Base-by-base conservation (phyloP, 2,797 vertebrate species). In the Aeoliscus strigatus region DNA sequence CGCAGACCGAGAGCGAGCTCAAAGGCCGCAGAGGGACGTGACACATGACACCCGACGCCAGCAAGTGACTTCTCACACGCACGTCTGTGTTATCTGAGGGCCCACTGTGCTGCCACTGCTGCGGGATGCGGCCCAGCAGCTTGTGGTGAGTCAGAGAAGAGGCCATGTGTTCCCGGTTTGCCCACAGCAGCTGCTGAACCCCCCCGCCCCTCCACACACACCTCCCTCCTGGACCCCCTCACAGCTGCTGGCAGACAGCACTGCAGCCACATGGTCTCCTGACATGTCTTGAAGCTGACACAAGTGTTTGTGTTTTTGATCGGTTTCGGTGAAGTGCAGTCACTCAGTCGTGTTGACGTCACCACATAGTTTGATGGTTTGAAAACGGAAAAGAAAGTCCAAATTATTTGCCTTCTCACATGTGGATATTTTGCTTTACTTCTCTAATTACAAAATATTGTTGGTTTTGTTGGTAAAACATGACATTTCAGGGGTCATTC, bases 131-230 rank as follows among this genome's bases (percentile, higher is more conserved):
- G 61, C 45, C 32, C 28, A 52, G 48, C 39, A 62, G 65, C 74
- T 70, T 77, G 75, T 61, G 74, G 39, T 39, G 25, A 55, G 62
- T 41, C 35, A 33, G 42, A 55, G 63, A 35, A 35, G 46, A 47
- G 36, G 32, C 61, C 73, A 64, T 76, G 71, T 82, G 79, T 47
- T 73, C 35, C 38, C 14, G 30, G 62, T 44, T 49, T 42, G 13
- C 29, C 51, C 48, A 56, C 32, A 66, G 73, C 75, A 85, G 77
- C 77, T 77, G 80, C 68, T n/a, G n/a, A n/a, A n/a, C 57, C 48
- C 30, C 18, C 18, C 37, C 66, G 55, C 72, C 18, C 9, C 17
- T 3, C 26, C 25, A 8, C 23, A 8, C 25, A 2, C 9, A 2
- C 27, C 9, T 27, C 13, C 28, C 42, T 68, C 58, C 43, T 61